Base-by-base conservation (phyloP, 2,888 invertebrate genomes). In the Slavum lentiscoides region DNA sequence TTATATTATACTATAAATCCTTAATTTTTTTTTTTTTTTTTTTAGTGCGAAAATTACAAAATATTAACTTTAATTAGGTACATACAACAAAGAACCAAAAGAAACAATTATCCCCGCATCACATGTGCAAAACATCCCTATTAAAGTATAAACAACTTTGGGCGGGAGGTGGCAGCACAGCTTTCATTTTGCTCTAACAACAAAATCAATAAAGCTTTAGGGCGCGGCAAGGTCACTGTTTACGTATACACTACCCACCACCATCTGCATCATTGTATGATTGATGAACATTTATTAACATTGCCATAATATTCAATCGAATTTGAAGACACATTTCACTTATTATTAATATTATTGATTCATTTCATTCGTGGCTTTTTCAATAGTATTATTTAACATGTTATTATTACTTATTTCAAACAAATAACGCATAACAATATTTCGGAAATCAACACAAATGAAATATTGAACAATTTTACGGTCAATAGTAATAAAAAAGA, bases 171-270 rank as follows among this genome's bases (percentile, higher is more conserved):
- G 72, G 70, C n/a, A 39, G 64, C 72, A 43, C 64, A 72, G 64
- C 72, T 80, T 80, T 80, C 64, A 66, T 80, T 80, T 70, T 69
- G 69, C 77, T 77, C 69, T 77, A 80, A 72, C 80, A 70, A 80
- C 80, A 80, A 80, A 80, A 80, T 80, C 80, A 80, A 80, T 80
- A 80, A 80, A 72, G 58, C 80, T 80, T 70, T 80, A 72, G 80
- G 80, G 80, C 72, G 80, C 80, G 80, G 80, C 80, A 80, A 80
- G 80, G 80, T 80, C 80, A 80, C 70, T 64, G 62, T 80, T 80
- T 70, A 80, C 80, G 72, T 72, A 64, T 43, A 37, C 15, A 37
- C 53, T 15, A 13, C 53, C 39, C 64, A 59, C 75, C 67, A 49
- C 75, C 43, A 68, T 68, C 49, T 59, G 58, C 58, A 59, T n/a